These are phyloP conservation scores for Heliornis fulica DNA, from an alignment of 2,113 vertebrate species.

Conservation along the genomic window DNA sequence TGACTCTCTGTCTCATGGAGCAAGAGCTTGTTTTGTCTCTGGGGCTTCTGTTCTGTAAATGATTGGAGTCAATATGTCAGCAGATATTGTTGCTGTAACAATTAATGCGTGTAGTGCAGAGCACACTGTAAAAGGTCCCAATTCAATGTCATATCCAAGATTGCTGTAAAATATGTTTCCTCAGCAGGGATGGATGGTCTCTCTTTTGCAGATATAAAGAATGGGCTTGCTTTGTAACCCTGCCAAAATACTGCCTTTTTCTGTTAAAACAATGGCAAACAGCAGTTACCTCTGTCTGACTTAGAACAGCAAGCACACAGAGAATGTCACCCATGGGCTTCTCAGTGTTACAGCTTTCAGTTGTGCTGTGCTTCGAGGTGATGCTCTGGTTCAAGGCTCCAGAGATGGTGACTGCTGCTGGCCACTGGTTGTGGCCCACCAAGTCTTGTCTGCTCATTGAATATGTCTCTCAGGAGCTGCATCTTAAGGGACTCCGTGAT, in stretches of 20 bases:
- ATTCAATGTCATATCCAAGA: background rate
- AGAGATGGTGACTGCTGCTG: background rate
- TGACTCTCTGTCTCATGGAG: background rate
- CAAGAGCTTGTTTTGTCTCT: constrained; percentile 12
- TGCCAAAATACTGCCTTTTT: background rate
- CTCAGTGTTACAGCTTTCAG: background rate
- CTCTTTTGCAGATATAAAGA: background rate
- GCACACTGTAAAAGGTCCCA: background rate
- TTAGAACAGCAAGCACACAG: background rate
- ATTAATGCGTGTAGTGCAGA: background rate
- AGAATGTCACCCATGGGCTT: background rate
- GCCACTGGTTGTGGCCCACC: background rate
- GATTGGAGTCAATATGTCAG: background rate
- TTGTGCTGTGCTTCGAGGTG: background rate
- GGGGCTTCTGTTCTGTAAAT: background rate
- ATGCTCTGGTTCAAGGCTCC: background rate
- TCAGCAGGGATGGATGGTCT: background rate
- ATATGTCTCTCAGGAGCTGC: background rate
- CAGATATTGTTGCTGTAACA: background rate
- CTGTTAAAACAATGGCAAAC: background rate
- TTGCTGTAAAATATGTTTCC: background rate
- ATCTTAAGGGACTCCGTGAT: background rate
- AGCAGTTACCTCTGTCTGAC: background rate
- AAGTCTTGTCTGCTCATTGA: background rate
- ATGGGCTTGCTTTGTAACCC: background rate